phyloP scores from a whole-genome alignment of 2,888 invertebrate genomes.

The Agrilus biguttatus region DNA sequence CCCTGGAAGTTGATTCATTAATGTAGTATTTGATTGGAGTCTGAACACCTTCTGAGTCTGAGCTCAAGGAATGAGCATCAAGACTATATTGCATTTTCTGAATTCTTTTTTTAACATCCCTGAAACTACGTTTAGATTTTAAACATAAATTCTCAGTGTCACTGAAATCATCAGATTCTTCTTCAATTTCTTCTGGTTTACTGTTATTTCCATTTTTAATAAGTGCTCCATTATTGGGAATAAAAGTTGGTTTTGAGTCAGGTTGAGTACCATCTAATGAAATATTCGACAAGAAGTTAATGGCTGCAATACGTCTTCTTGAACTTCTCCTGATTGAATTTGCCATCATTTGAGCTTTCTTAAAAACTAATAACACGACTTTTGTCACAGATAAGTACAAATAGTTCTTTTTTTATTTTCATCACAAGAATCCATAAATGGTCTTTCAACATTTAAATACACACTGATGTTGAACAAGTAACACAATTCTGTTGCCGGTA shows the following conservation, averaged over 20 bases:
- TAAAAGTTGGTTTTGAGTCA: constrained; percentile 46
- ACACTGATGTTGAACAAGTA: too few relatives aligned
- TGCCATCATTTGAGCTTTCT: constrained; percentile 30
- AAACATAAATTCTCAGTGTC: constrained; percentile 18
- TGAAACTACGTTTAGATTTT: constrained; percentile 7
- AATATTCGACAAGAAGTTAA: constrained; percentile 89
- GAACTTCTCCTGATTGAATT: constrained; percentile 45
- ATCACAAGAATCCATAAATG: too few relatives aligned
- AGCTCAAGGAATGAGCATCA: constrained; percentile 51
- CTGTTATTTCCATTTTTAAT: constrained; percentile 13
- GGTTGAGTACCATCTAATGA: constrained; percentile 82
- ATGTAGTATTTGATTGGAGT: constrained; percentile 45
- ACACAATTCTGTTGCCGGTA: too few relatives aligned
- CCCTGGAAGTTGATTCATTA: constrained; percentile 18
- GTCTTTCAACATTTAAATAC: too few relatives aligned
- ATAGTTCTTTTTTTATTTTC: constrained; percentile 6
- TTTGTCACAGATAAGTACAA: constrained; percentile 7
- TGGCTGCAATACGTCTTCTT: constrained; percentile 77
- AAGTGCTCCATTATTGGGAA: constrained; percentile 30
- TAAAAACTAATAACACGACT: constrained; percentile 3
- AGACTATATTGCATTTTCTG: constrained; percentile 13
- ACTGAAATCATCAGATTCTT: constrained; percentile 27
- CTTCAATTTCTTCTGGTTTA: constrained; percentile 15
- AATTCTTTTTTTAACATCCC: constrained; percentile 13
- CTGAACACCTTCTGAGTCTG: constrained; percentile 57